Evolutionary conservation across 2,888 invertebrate species (phyloP).

Genomic region (Apeira syringaria): DNA sequence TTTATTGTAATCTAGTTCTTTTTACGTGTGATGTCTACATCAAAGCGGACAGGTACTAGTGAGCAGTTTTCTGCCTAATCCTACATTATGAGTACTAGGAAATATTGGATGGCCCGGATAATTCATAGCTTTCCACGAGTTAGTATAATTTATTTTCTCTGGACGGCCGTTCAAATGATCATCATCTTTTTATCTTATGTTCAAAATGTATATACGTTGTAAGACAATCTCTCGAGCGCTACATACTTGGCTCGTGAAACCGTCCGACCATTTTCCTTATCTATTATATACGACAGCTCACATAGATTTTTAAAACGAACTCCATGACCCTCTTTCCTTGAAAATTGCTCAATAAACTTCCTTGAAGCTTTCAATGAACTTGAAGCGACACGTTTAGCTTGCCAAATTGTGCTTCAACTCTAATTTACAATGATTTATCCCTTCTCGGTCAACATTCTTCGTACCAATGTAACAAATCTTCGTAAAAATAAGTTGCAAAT

Average conservation of each 20-base stretch:
- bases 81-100: slow-evolving; percentile 14
- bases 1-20: slow-evolving; percentile 14
- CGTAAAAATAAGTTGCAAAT: slow-evolving; percentile 18
- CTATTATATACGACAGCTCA: slow-evolving; percentile 13
- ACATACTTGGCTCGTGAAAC: too few relatives aligned
- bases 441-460: slow-evolving; percentile 27
- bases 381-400: slow-evolving; percentile 17
- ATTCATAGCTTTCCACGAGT: slow-evolving; percentile 5
- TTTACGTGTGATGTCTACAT: slow-evolving; percentile 12
- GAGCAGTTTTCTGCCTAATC: slow-evolving; percentile 11
- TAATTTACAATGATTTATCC: slow-evolving; percentile 42
- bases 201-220: too few relatives aligned
- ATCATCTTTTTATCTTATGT: not conserved
- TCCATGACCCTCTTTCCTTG: slow-evolving; percentile 14
- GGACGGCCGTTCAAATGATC: slow-evolving; percentile 5
- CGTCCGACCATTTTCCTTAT: slow-evolving; percentile 17
- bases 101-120: slow-evolving; percentile 10
- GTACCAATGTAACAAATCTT: slow-evolving; percentile 32
- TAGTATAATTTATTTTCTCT: slow-evolving; percentile 2
- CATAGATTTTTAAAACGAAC: not conserved
- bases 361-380: slow-evolving; percentile 26
- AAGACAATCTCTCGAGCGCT: too few relatives aligned
- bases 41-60: slow-evolving; percentile 16
- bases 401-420: slow-evolving; percentile 29
- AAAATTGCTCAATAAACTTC: slow-evolving; percentile 19